Conservation (phyloP, 2,888 invertebrate genomes). For the Drosophila falleni region DNA sequence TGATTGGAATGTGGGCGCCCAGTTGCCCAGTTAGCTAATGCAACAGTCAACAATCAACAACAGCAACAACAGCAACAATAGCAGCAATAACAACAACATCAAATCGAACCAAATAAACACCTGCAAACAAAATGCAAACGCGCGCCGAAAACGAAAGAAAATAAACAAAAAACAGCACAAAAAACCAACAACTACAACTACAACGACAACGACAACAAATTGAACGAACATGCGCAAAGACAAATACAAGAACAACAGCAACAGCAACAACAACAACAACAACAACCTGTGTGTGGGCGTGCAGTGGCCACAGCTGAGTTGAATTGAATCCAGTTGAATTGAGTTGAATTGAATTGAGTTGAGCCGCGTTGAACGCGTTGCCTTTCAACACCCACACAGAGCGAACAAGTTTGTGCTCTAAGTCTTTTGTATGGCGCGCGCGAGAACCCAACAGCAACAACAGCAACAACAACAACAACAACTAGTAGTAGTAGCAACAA, state of each 20-base stretch:
- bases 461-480: conserved; percentile 24
- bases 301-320: conserved; percentile 34
- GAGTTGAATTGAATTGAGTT: conserved; percentile 6
- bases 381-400: conserved; percentile 71
- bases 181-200: conserved; percentile 43
- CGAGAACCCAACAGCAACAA: conserved; percentile 44
- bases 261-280: conserved; percentile 26
- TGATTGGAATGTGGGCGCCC: conserved; percentile 70
- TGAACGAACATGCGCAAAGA: conserved; percentile 55
- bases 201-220: conserved; percentile 39
- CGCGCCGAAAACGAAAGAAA: conserved; percentile 46
- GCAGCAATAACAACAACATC: conserved; percentile 24
- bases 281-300: conserved; percentile 61
- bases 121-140: conserved; percentile 59
- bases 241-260: conserved; percentile 40
- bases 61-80: conserved; percentile 28
- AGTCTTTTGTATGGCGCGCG: conserved; percentile 80
- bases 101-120: conserved; percentile 40
- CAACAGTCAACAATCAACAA: conserved; percentile 31
- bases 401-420: conserved; percentile 75
- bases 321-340: neutral
- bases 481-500: conserved; percentile 4
- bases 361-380: conserved; percentile 68
- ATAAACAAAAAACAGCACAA: conserved; percentile 21
- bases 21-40: conserved; percentile 51